Conservation (phyloP, 2,888 invertebrate genomes). For the Ctena decussata region DNA sequence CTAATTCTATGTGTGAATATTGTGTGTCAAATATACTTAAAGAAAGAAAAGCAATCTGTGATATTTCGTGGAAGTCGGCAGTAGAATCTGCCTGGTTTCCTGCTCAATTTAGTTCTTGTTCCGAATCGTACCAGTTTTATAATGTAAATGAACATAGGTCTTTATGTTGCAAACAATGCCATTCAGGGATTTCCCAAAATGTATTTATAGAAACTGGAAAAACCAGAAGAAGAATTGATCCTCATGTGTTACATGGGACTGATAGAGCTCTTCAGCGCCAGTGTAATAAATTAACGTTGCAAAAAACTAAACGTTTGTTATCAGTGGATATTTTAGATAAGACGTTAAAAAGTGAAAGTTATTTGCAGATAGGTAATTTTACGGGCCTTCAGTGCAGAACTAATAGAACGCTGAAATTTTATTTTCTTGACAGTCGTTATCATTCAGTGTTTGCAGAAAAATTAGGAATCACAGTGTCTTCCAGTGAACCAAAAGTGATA, state of each 20-base stretch:
- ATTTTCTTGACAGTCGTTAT: slow-evolving; percentile 92
- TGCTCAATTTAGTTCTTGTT: slow-evolving; percentile 66
- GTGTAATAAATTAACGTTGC: slow-evolving; percentile 72
- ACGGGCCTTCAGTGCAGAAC: slow-evolving; percentile 87
- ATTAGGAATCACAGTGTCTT: slow-evolving; percentile 88
- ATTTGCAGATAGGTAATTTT: slow-evolving; percentile 61
- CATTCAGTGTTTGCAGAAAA: slow-evolving; percentile 92
- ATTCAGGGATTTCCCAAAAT: slow-evolving; percentile 43
- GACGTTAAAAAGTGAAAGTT: slow-evolving; percentile 26
- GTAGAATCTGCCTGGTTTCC: slow-evolving; percentile 38
- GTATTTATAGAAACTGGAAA: slow-evolving; percentile 47
- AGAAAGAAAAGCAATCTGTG: slow-evolving; percentile 54
- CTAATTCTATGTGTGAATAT: slow-evolving; percentile 71
- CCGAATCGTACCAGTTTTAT: slow-evolving; percentile 73
- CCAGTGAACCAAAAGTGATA: slow-evolving; percentile 87
- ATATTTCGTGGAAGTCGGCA: slow-evolving; percentile 45
- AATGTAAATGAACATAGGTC: slow-evolving; percentile 75
- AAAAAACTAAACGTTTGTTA: slow-evolving; percentile 68
- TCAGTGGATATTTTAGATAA: slow-evolving; percentile 22
- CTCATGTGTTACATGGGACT: slow-evolving; percentile 71
- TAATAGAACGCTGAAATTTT: slow-evolving; percentile 90
- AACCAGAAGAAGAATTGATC: slow-evolving; percentile 67
- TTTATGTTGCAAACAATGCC: slow-evolving; percentile 72
- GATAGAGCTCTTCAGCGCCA: slow-evolving; percentile 61
- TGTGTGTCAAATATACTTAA: slow-evolving; percentile 56